phyloP scores from a whole-genome alignment of 2,113 vertebrate species.

The Mus spicilegus region DNA sequence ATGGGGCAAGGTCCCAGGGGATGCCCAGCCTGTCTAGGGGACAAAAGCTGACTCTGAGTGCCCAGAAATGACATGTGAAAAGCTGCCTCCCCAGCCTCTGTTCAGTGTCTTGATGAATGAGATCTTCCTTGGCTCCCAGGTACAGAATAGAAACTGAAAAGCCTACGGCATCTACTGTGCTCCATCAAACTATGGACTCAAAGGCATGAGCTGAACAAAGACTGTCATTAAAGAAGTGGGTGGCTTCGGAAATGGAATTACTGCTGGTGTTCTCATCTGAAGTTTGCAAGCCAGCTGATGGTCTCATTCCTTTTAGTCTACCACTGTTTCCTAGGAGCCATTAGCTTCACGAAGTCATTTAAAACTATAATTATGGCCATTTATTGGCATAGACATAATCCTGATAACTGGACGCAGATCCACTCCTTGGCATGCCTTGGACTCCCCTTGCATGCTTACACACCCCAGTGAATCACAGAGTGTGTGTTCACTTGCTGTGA shows the following conservation, averaged over 20 bases:
- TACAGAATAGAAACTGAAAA: background rate
- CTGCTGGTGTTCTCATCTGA: background rate
- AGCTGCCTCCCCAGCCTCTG: background rate
- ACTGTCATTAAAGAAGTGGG: background rate
- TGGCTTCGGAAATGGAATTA: background rate
- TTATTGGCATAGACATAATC: constrained; percentile 45
- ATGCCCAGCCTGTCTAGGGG: background rate
- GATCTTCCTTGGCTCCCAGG: background rate
- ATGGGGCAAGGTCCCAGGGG: background rate
- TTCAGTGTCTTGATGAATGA: background rate
- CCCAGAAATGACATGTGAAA: background rate
- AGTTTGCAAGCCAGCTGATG: background rate
- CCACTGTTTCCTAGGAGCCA: constrained; percentile 45
- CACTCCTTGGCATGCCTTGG: background rate
- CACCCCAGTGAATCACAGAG: constrained; percentile 50
- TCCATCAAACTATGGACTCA: background rate
- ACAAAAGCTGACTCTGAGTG: too few species aligned
- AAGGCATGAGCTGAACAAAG: background rate
- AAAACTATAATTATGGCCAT: constrained; percentile 47
- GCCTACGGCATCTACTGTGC: background rate
- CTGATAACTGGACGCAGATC: constrained; percentile 16
- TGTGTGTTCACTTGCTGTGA: background rate
- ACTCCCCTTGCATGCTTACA: constrained; percentile 7
- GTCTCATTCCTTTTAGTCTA: constrained; percentile 59
- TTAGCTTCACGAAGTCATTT: constrained; percentile 68